Evolutionary conservation across 2,888 invertebrate species (phyloP), one percentile per base, ranked within the genome.

Genomic region (Aquatica leii): DNA sequence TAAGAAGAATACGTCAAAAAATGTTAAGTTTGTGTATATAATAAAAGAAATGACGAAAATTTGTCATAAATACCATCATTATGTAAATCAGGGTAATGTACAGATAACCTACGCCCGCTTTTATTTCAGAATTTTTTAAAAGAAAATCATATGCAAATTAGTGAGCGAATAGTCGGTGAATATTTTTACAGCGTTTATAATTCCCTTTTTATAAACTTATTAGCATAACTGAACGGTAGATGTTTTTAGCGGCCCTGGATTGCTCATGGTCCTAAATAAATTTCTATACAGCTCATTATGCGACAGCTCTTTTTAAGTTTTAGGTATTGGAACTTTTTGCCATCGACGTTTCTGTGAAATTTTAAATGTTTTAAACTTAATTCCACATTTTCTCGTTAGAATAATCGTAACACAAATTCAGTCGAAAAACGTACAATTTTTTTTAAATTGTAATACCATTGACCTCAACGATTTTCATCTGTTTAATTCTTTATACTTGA

Each of bases 181-280:
- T 81, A 81, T 81, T 81, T 81, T 80, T 77, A 78, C 80, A 79
- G 79, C 80, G 81, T 81, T 81, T 80, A 80, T 81, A 80, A 81
- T 81, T 80, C 76, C 77, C 76, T 80, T 80, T 80, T 80, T 80
- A 80, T 77, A 75, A 74, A 68, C 75, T 76, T 67, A 80, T 81
- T 81, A 79, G 77, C 80, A 81, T 81, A 79, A 78, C 76, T 76
- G 80, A 77, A 78, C 74, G 74, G 74, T 69, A 66, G 67, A 68
- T 70, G 71, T 68, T 68, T 71, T 71, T 67, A 65, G 62, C 59
- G 61, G 61, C 50, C 51, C 50, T 62, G 60, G 48, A 59, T 68
- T 68, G 55, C 61, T 46, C 57, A 59, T 49, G 58, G 63, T 49
- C 59, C 63, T 55, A 63, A 63, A 63, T 63, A 63, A 63, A 63